phyloP scores from a whole-genome alignment of 2,888 invertebrate species.

The Rotaria macrura region DNA sequence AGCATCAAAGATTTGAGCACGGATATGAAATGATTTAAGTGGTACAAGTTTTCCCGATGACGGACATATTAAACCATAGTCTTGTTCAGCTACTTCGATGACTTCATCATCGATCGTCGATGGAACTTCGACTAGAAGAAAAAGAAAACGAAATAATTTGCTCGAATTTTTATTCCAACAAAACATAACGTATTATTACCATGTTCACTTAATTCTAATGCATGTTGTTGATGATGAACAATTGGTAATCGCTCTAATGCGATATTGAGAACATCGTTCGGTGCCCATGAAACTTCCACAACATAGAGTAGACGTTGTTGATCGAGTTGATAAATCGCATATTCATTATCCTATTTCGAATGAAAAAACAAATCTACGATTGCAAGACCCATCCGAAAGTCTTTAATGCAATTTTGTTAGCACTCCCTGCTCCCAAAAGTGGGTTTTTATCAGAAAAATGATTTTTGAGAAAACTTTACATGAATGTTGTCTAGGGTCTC shows the following conservation, averaged over 20 bases:
- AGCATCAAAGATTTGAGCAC: conserved; percentile 45
- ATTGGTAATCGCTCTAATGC: background rate
- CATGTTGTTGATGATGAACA: background rate
- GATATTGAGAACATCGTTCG: background rate
- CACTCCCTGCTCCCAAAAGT: too few relatives aligned
- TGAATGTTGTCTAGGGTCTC: too few relatives aligned
- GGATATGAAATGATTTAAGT: conserved; percentile 43
- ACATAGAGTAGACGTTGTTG: conserved; percentile 45
- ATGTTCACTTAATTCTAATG: background rate
- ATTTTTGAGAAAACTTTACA: too few relatives aligned
- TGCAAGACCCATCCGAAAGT: too few relatives aligned
- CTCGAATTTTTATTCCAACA: background rate
- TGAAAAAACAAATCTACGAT: too few relatives aligned
- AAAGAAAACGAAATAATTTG: background rate
- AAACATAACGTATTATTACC: background rate
- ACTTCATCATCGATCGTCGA: background rate
- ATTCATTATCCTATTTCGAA: conserved; percentile 42
- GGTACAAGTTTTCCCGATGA: conserved; percentile 42
- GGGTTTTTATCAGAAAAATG: too few relatives aligned
- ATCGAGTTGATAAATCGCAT: conserved; percentile 42
- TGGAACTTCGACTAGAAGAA: conserved; percentile 6
- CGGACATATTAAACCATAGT: conserved; percentile 41
- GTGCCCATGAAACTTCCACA: conserved; percentile 40
- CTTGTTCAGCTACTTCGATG: conserved; percentile 36
- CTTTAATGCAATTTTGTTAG: too few relatives aligned